Base-by-base conservation (phyloP, 2,113 vertebrate species). In the Verasper variegatus region DNA sequence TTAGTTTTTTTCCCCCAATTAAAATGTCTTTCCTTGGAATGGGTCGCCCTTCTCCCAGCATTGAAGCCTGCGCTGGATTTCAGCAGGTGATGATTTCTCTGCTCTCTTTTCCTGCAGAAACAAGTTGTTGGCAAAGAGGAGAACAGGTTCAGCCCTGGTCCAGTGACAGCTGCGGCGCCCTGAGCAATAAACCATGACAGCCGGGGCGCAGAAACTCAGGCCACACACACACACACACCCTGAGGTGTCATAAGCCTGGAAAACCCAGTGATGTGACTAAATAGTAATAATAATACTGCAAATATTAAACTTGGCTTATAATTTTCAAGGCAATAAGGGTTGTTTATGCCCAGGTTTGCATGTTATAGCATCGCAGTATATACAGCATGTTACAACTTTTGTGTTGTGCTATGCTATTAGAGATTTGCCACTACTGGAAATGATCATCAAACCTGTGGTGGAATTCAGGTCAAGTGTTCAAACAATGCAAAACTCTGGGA, bases 161-260 rank as follows among this genome's bases (percentile, higher is more conserved):
- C 82, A 78, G 74, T 83, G 86, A 91, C 92, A 93, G 92, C 90
- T 93, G 91, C 70, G 64, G 74, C 6, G 31, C 83, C 76, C 21
- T 35, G 82, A 65, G 86, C 86, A 84, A 88, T 89, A 91, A 91
- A 92, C 59, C 63, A 23, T 81, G 88, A 88, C 90, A 88, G 83
- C 68, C 85, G 68, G 65, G 68, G 65, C 52, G 12, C 54, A 80
- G 73, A 80, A 70, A 71, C 71, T 47, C 27, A 67, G 73, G 78
- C 69, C 85, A 76, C 26, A 57, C 47, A 24, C 24, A 57, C 47
- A 24, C 24, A 62, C 45, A 62, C 45, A 58, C 47, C 9, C 63
- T 42, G 42, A 59, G 21, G 26, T 69, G 58, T 54, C 45, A 70
- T 7, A 78, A 52, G n/a, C 15, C 18, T 58, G 52, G 15, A 61